Conservation (phyloP, 1,140 invertebrate species). For the Chymomyza costata region DNA sequence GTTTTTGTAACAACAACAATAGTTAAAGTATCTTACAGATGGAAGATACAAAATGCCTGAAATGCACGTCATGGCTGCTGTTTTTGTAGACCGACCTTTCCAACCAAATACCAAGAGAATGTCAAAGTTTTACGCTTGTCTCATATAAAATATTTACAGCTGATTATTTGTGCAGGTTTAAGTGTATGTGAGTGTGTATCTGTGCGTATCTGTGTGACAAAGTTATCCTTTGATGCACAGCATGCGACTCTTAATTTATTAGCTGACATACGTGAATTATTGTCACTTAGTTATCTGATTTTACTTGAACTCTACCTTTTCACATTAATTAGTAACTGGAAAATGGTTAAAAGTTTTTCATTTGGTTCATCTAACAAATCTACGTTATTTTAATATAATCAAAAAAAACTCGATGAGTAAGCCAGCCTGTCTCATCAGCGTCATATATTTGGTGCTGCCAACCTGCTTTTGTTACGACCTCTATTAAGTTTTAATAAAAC, state of each 20-base stretch:
- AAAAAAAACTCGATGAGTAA: not conserved
- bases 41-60: too few relatives aligned
- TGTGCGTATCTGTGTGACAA: conserved; percentile 14
- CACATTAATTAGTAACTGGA: conserved; percentile 45
- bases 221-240: conserved; percentile 62
- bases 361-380: too few relatives aligned
- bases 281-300: conserved; percentile 17
- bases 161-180: conserved; percentile 60
- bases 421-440: conserved; percentile 12
- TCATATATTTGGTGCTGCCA: not conserved
- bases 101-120: not conserved
- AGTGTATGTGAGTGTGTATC: conserved; percentile 7
- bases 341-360: too few relatives aligned
- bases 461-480: not conserved
- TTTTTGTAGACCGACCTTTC: too few relatives aligned
- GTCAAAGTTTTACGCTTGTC: conserved; percentile 8
- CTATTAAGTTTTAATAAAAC: not conserved
- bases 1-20: conserved; percentile 25
- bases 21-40: too few relatives aligned
- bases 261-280: conserved; percentile 48
- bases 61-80: too few relatives aligned
- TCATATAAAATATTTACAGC: conserved; percentile 57
- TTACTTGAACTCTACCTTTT: conserved; percentile 29
- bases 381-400: too few relatives aligned
- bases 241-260: conserved; percentile 57